These are phyloP conservation scores for Phortica variegata DNA, from an alignment of 1,140 invertebrate genomes.

Conservation along the genomic window DNA sequence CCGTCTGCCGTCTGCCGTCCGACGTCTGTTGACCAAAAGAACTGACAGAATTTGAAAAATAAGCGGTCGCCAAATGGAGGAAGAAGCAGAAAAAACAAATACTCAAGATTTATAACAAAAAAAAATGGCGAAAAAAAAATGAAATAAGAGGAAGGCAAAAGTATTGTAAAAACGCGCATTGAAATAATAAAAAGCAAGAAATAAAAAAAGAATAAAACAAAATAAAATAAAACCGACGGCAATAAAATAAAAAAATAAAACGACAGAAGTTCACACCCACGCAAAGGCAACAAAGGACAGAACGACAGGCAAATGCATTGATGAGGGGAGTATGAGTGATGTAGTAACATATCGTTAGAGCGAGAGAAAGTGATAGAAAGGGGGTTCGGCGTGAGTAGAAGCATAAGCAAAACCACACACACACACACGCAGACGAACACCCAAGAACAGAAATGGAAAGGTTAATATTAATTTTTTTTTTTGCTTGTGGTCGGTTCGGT, in stretches of 20 bases:
- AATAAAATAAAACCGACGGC: conserved; percentile 38
- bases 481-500: background rate
- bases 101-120: conserved; percentile 47
- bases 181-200: too few species aligned
- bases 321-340: background rate
- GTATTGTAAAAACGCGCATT: background rate
- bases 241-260: conserved; percentile 10
- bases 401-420: conserved; percentile 1
- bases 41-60: conserved; percentile 45
- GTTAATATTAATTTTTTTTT: conserved; percentile 46
- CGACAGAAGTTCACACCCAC: conserved; percentile 12
- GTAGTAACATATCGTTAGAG: conserved; percentile 8
- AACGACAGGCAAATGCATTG: background rate
- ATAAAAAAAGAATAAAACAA: conserved; percentile 1
- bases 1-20: conserved; percentile 9
- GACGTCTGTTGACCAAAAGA: conserved; percentile 34
- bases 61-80: conserved; percentile 13
- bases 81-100: conserved; percentile 39
- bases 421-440: conserved; percentile 3
- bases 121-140: conserved; percentile 16
- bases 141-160: conserved; percentile 14
- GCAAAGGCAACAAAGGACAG: background rate
- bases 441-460: conserved; percentile 35
- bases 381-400: too few species aligned
- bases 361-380: too few species aligned